These are phyloP conservation scores for Papilio gigon DNA, from an alignment of 2,888 invertebrate species.

Conservation along the genomic window DNA sequence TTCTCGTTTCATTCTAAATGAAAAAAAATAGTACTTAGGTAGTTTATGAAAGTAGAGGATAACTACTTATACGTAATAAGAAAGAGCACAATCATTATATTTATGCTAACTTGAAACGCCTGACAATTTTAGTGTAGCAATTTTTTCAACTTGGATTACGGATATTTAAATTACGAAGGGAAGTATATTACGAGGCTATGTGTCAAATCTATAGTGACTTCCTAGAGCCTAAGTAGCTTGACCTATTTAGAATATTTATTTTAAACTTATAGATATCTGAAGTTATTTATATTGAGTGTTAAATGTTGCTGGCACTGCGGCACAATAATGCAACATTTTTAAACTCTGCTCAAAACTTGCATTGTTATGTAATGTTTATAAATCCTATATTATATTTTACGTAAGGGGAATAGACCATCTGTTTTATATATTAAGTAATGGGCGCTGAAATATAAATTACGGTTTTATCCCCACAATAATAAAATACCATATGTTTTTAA, in stretches of 20 bases:
- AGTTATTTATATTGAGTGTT: too few relatives aligned
- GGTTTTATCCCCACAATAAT: slow-evolving; percentile 5
- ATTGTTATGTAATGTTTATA: too few relatives aligned
- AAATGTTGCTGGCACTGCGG: too few relatives aligned
- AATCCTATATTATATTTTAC: too few relatives aligned
- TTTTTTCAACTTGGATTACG: background rate
- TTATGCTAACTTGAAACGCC: background rate
- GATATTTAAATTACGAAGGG: background rate
- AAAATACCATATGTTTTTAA: background rate
- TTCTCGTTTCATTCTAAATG: background rate
- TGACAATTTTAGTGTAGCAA: background rate
- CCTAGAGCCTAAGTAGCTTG: background rate
- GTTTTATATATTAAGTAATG: too few relatives aligned
- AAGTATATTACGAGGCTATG: background rate
- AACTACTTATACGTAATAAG: background rate
- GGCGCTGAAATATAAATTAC: background rate
- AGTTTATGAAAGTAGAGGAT: background rate
- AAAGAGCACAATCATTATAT: background rate
- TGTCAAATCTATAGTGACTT: background rate
- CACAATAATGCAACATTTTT: too few relatives aligned
- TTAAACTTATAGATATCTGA: too few relatives aligned
- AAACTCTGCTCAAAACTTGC: too few relatives aligned
- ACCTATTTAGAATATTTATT: too few relatives aligned
- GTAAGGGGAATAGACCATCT: too few relatives aligned
- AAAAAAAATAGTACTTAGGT: background rate